Evolutionary conservation across 2,888 invertebrate genomes (phyloP).

Genomic region (Cenopis cana): DNA sequence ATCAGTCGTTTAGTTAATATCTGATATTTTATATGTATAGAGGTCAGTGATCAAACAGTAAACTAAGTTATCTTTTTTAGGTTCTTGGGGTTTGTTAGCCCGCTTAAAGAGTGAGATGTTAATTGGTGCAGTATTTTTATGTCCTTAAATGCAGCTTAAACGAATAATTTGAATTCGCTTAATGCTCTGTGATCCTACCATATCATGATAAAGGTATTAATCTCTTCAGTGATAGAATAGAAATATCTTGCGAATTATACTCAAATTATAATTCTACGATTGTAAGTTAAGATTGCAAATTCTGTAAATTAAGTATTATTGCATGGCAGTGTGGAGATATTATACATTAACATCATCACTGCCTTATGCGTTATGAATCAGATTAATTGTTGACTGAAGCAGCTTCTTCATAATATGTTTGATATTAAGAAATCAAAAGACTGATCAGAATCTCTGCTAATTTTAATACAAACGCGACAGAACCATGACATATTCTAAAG

Average conservation of each 20-base stretch:
- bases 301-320: neutral
- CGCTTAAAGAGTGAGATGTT: slow-evolving; percentile 2
- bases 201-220: slow-evolving; percentile 31
- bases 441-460: slow-evolving; percentile 66
- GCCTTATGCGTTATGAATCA: neutral
- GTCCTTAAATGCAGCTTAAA: neutral
- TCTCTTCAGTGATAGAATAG: slow-evolving; percentile 21
- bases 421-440: slow-evolving; percentile 54
- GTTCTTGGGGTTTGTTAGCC: neutral
- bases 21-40: neutral
- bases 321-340: too few species aligned
- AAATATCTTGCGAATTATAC: slow-evolving; percentile 24
- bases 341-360: slow-evolving; percentile 6
- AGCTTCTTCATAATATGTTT: slow-evolving; percentile 22
- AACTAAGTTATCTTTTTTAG: neutral
- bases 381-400: slow-evolving; percentile 9
- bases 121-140: slow-evolving; percentile 16
- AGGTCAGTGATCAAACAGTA: slow-evolving; percentile 6
- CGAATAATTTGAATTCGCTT: slow-evolving; percentile 20
- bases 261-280: neutral
- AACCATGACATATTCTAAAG: slow-evolving; percentile 64
- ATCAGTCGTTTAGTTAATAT: neutral
- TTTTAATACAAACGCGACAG: slow-evolving; percentile 33
- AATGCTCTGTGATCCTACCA: slow-evolving; percentile 29
- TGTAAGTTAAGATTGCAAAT: slow-evolving; percentile 26